Evolutionary conservation across 2,113 vertebrate species (phyloP).

Genomic region (Ia io): DNA sequence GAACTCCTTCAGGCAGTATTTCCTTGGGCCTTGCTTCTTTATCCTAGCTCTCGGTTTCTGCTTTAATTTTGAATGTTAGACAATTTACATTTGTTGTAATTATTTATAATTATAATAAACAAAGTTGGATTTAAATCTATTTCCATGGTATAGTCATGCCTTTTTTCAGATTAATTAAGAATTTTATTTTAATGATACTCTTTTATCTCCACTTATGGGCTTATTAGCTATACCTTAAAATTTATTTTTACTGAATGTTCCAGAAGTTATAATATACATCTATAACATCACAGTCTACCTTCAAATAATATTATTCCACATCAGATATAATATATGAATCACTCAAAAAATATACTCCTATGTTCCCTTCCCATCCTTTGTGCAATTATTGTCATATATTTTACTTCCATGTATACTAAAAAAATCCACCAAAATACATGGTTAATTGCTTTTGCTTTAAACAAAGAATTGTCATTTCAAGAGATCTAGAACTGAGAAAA

Average conservation of each 20-base stretch:
- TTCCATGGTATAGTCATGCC: not conserved
- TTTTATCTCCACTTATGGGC: not conserved
- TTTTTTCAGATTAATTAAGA: not conserved
- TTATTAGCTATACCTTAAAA: not conserved
- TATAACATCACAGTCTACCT: not conserved
- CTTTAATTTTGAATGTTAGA: not conserved
- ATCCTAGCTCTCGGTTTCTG: not conserved
- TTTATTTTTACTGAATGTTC: not conserved
- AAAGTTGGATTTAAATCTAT: not conserved
- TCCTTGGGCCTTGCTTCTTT: not conserved
- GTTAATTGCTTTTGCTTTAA: not conserved
- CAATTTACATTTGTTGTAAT: not conserved
- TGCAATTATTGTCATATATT: not conserved
- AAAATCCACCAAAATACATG: no score
- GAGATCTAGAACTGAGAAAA: not conserved
- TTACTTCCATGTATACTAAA: not conserved
- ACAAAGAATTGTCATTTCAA: not conserved
- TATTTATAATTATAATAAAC: not conserved
- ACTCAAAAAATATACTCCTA: fast-evolving
- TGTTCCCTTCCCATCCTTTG: no score
- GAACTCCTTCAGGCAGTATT: not conserved
- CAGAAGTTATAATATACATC: not conserved
- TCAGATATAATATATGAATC: fast-evolving
- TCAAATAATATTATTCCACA: fast-evolving
- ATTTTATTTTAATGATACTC: not conserved